Evolutionary conservation across 2,888 invertebrate genomes (phyloP), one percentile per base, ranked within the genome.

Genomic region (Drosophila fulvimacula): DNA sequence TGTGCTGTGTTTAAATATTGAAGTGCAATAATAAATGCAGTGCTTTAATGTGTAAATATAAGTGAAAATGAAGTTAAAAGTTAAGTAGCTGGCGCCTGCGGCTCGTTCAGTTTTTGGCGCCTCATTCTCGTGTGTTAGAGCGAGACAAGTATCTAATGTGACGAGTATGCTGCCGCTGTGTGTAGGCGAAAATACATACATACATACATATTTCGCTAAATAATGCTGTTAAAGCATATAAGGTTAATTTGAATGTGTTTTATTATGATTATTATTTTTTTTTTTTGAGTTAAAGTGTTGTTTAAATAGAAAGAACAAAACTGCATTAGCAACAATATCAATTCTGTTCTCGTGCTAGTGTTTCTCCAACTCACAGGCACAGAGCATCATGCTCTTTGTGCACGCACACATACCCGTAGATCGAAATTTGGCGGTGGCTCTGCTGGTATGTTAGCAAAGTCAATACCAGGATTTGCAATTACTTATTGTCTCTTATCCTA

Each of bases 401-500:
- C 24, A 27, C 44, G 46, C 46, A 46, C 10, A 46, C 46, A 46
- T 46, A 10, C 27, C n/a, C 9, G 1, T 10, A 5, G 10, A n/a
- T 5, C n/a, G 3, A 4, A 46, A n/a, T 27, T 27, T 27, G 10
- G n/a, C 46, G 10, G 5, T 15, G 9, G 10, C n/a, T 15, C 9
- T 17, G 39, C 1, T 27, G 27, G 44, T 46, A 46, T 10, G 46
- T 46, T 27, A 46, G n/a, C 21, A 15, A 21, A 39, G 39, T 17
- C 17, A 39, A 39, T 39, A 42, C 13, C 24, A 44, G n/a, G n/a
- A 27, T 46, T 27, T n/a, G n/a, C 21, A 46, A 46, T 27, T 46
- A 27, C 44, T 46, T 46, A 46, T 27, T 46, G 46, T 46, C 46
- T 27, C n/a, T 17, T 5, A 11, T 48, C 17, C 30, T 48, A 11